Base-by-base conservation (phyloP, 2,888 invertebrate genomes). In the Bibio marci region DNA sequence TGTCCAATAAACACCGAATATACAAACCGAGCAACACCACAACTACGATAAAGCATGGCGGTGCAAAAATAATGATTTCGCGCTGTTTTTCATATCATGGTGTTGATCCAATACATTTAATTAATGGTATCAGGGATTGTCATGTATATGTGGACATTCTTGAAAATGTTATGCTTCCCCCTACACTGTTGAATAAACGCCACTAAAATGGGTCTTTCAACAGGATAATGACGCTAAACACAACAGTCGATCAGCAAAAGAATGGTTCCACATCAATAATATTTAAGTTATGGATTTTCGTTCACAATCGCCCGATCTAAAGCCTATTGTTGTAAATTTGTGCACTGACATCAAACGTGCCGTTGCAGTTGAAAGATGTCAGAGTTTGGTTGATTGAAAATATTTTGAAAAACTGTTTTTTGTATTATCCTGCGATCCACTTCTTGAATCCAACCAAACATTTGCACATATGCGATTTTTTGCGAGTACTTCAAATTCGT, bases 221-320 rank as follows among this genome's bases (percentile, higher is more conserved):
- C 43, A 45, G 22, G 44, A 48, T 34, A 48, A 46, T 35, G 47
- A 46, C 44, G 45, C 38, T 37, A 43, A 35, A 41, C 45, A 38
- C 40, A 36, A 28, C 37, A 22, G 17, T 22, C 30, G 37, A 30
- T 22, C 38, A 22, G 44, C 38, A 13, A 44, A 43, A 25, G 28
- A 38, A 13, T 47, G 44, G 39, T 44, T 46, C 25, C 26, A 15
- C 4, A 32, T 35, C 13, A 41, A 44, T 26, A 37, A 43, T 12
- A 35, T 46, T 17, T 30, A 37, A 17, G 30, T 47, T 12, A 18
- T 46, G 18, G 22, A 19, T 15, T 46, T 45, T 43, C 43, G 46
- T 18, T 38, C 44, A 22, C 43, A 44, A 25, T 43, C 40, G 4
- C 42, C 44, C 10, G 44, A 45, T 38, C 41, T 45, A 18, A 46